Evolutionary conservation across 2,888 invertebrate species (phyloP).

Genomic region (Hetaerina titia): DNA sequence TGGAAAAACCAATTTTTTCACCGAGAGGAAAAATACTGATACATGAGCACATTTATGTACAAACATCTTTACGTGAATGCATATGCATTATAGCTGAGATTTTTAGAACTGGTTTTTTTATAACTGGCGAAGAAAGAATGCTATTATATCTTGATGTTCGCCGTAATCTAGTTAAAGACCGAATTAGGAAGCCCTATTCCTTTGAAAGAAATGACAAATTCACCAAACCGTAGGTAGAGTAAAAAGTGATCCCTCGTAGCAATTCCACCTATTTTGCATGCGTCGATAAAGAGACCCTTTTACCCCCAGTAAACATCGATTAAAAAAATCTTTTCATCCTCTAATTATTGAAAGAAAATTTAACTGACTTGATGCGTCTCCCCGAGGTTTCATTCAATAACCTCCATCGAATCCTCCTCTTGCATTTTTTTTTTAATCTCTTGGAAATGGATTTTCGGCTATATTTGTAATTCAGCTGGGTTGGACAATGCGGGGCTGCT

Average conservation of each 20-base stretch:
- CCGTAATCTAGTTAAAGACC: too few species aligned
- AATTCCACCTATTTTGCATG: background rate
- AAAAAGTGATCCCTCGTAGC: background rate
- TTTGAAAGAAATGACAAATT: background rate
- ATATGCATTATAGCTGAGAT: too few species aligned
- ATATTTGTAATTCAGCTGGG: background rate
- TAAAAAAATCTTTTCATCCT: background rate
- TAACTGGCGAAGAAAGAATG: too few species aligned
- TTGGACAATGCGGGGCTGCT: background rate
- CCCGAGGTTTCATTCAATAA: background rate
- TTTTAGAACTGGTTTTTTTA: too few species aligned
- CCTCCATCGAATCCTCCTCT: background rate
- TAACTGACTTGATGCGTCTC: background rate
- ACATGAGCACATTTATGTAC: too few species aligned
- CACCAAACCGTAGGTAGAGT: background rate
- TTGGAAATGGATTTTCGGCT: background rate
- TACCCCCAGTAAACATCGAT: background rate
- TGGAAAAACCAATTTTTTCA: too few species aligned
- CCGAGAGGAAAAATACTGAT: too few species aligned
- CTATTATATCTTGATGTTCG: too few species aligned
- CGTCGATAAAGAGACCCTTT: background rate
- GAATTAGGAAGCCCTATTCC: too few species aligned
- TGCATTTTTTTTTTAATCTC: background rate
- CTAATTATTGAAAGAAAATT: background rate
- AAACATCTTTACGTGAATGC: too few species aligned